phyloP scores from a whole-genome alignment of 2,888 invertebrate species.

The Pseudococcus longispinus region DNA sequence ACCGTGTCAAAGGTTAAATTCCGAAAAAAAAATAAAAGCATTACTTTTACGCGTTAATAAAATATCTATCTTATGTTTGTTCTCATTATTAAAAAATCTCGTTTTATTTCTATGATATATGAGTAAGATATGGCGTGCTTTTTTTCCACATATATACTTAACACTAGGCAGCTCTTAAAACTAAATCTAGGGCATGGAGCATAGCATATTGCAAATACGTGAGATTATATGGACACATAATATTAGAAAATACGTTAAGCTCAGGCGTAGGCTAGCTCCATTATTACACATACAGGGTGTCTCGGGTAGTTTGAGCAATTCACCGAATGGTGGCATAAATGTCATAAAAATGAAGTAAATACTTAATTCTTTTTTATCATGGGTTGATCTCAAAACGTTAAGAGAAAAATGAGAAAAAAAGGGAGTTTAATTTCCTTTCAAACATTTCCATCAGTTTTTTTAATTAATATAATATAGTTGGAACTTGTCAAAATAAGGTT shows the following conservation, averaged over 20 bases:
- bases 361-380: too few relatives aligned
- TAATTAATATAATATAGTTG: too few relatives aligned
- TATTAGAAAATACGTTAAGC: not conserved
- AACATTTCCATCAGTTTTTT: too few relatives aligned
- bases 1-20: constrained; percentile 4
- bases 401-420: too few relatives aligned
- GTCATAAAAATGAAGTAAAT: too few relatives aligned
- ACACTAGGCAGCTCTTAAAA: not conserved
- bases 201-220: constrained; percentile 1
- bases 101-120: not conserved
- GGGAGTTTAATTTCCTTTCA: too few relatives aligned
- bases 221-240: not conserved
- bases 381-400: too few relatives aligned
- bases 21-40: not conserved
- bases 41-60: constrained; percentile 28
- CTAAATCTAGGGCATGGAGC: constrained; percentile 18
- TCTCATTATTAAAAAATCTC: constrained; percentile 22
- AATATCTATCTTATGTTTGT: constrained; percentile 1
- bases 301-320: not conserved
- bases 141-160: not conserved
- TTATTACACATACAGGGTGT: not conserved
- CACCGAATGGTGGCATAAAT: too few relatives aligned
- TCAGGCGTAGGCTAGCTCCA: not conserved
- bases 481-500: too few relatives aligned
- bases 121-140: not conserved